Evolutionary conservation across 2,888 invertebrate species (phyloP).

Genomic region (Troides oblongomaculatus): DNA sequence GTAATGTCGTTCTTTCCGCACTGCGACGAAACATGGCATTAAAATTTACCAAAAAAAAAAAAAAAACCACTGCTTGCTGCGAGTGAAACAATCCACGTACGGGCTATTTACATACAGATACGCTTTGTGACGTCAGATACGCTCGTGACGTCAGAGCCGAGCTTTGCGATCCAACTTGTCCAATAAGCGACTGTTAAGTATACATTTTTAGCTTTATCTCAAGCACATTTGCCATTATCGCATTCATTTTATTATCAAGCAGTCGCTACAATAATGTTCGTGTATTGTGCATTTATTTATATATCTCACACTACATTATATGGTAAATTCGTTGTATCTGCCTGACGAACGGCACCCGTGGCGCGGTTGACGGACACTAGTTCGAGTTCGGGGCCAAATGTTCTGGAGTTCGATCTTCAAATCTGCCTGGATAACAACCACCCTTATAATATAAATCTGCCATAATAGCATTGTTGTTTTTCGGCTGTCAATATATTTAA

Average conservation of each 20-base stretch:
- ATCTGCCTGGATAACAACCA: too few species aligned
- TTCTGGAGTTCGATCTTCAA: too few species aligned
- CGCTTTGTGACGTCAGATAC: conserved; percentile 49
- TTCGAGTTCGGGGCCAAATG: too few species aligned
- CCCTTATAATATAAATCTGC: too few species aligned
- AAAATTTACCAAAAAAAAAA: conserved; percentile 55
- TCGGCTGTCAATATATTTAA: too few species aligned
- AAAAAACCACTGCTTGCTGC: conserved; percentile 46
- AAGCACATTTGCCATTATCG: not conserved
- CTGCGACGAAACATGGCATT: conserved; percentile 63
- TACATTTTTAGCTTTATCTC: conserved; percentile 1
- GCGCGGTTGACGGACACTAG: too few species aligned
- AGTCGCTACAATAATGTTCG: not conserved
- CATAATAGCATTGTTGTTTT: too few species aligned
- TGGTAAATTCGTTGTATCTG: too few species aligned
- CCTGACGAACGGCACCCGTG: too few species aligned
- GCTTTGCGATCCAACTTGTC: conserved; percentile 13
- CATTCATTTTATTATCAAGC: not conserved
- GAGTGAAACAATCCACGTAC: conserved; percentile 57
- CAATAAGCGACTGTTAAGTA: conserved; percentile 20
- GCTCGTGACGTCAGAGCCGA: conserved; percentile 47
- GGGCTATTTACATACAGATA: conserved; percentile 54
- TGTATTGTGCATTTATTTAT: not conserved
- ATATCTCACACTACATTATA: too few species aligned
- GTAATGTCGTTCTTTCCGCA: conserved; percentile 41